phyloP scores from a whole-genome alignment of 2,797 vertebrate genomes.

The Tolypeutes matacus region DNA sequence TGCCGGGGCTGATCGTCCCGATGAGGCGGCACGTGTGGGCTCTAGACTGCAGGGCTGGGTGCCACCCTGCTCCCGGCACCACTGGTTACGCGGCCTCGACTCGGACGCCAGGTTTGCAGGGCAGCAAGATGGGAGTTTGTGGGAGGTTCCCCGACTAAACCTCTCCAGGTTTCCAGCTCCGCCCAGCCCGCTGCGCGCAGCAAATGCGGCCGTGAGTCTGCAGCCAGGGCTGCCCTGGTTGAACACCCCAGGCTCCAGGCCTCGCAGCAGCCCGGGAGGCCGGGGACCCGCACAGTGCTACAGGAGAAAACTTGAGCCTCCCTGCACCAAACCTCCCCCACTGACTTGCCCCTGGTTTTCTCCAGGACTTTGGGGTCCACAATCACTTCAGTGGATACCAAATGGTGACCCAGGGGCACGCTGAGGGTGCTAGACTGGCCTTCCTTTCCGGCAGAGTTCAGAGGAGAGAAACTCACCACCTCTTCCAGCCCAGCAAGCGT shows the following conservation, averaged over 20 bases:
- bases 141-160: not conserved
- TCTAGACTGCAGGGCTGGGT: not conserved
- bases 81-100: not conserved
- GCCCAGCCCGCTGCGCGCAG: not conserved
- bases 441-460: not conserved
- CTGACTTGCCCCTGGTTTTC: too few species aligned
- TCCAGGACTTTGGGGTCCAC: accelerated
- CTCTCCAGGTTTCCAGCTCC: not conserved
- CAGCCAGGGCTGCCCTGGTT: not conserved
- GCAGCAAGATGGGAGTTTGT: not conserved
- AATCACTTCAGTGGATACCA: accelerated
- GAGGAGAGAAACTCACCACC: too few species aligned
- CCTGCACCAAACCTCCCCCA: accelerated
- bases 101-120: not conserved
- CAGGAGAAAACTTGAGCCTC: not conserved
- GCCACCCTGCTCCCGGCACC: not conserved
- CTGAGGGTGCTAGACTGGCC: accelerated
- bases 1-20: not conserved
- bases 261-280: accelerated
- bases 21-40: accelerated
- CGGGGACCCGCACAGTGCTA: accelerated
- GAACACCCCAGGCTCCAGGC: accelerated
- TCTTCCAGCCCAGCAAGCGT: not conserved
- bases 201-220: not conserved
- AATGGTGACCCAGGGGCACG: accelerated